These are phyloP conservation scores for Crossaster papposus DNA, from an alignment of 53 echinoderm and acorn worm genomes.

Conservation along the genomic window DNA sequence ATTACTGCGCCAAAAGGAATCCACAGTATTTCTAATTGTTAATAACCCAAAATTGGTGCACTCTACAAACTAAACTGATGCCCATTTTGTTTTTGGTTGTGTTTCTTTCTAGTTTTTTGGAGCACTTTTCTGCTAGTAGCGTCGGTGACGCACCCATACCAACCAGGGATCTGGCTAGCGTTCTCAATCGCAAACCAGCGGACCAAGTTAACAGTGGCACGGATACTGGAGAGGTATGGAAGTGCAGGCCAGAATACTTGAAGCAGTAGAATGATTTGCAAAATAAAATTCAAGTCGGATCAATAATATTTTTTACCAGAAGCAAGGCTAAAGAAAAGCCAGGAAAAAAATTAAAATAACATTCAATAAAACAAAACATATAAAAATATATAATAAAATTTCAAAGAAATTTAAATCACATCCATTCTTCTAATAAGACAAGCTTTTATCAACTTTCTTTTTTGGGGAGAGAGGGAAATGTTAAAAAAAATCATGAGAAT, in stretches of 20 bases:
- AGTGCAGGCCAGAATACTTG: not conserved
- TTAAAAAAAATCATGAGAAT: not conserved
- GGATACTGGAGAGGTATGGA: slow-evolving; percentile 33
- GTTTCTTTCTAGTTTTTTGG: slow-evolving; percentile 70
- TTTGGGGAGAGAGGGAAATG: not conserved
- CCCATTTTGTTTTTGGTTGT: not conserved
- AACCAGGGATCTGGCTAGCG: slow-evolving; percentile 57
- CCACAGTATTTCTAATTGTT: no score
- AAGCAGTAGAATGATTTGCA: no score
- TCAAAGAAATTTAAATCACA: no score
- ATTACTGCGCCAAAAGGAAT: no score
- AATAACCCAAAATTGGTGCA: not conserved
- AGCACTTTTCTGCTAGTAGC: slow-evolving; percentile 83
- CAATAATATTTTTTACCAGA: no score
- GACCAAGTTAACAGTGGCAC: not conserved
- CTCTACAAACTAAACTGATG: not conserved
- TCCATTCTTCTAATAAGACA: not conserved
- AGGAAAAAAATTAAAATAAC: no score
- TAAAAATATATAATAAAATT: no score
- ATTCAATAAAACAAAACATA: no score
- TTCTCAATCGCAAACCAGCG: slow-evolving; percentile 46
- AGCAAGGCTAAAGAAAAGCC: no score
- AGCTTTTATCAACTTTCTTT: no score
- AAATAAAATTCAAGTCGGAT: no score
- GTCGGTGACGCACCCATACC: slow-evolving; percentile 69